Conservation (phyloP, 2,797 vertebrate genomes). For the Anguilla anguilla region DNA sequence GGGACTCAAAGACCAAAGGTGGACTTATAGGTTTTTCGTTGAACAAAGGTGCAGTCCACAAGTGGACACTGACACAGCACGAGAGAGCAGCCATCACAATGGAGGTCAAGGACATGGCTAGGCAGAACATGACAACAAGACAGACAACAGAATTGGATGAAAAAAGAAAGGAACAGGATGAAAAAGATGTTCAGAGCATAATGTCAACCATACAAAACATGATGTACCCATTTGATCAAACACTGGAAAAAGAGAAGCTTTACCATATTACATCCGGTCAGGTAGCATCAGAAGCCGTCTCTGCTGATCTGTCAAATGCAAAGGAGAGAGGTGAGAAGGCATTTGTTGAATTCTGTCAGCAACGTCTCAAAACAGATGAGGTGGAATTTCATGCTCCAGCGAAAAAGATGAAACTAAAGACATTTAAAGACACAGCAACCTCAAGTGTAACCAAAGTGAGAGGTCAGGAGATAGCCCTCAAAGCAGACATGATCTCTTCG, state of each 20-base stretch:
- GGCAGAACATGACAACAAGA: not conserved
- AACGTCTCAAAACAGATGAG: not conserved
- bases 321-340: conserved; percentile 20
- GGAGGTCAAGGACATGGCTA: not conserved
- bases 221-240: conserved; percentile 10
- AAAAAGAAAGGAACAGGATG: conserved; percentile 17
- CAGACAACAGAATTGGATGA: conserved; percentile 2
- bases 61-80: not conserved
- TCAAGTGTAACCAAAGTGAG: conserved; percentile 17
- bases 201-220: conserved; percentile 1
- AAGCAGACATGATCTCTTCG: not conserved
- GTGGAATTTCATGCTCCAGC: conserved; percentile 22
- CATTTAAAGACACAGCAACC: conserved; percentile 26
- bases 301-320: not conserved
- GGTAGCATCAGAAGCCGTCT: conserved; percentile 1
- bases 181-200: conserved; percentile 10
- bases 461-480: conserved; percentile 25
- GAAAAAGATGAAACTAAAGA: conserved; percentile 26
- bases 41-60: not conserved
- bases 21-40: not conserved
- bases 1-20: not conserved
- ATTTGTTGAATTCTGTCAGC: not conserved
- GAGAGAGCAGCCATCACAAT: not conserved
- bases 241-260: conserved; percentile 15
- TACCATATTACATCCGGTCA: conserved; percentile 23